Base-by-base conservation (phyloP, 1,140 invertebrate genomes). In the Listronotus bonariensis region DNA sequence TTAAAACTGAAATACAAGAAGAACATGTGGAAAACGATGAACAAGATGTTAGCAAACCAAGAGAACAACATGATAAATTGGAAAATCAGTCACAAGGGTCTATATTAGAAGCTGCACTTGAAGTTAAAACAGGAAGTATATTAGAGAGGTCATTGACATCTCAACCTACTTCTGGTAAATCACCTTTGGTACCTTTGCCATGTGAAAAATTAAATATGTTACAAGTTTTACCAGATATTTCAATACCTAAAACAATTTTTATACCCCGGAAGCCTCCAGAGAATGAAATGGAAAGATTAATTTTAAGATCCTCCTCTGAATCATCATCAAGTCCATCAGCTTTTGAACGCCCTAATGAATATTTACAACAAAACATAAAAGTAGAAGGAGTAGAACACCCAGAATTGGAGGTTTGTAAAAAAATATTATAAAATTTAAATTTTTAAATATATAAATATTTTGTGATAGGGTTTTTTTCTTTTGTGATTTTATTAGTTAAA, bases 131-230 rank as follows among this genome's bases (percentile, higher is more conserved):
- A 42, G 67, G 65, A 15, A 76, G 75, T 65, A 78, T 78, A 65
- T 71, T 78, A 54, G 77, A 77, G 53, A 68, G 76, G 66, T 78
- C 77, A 45, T 63, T 78, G 49, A 74, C 67, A 49, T 70, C 74
- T 43, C 70, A 73, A 57, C 60, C 68, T 52, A 68, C 62, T 67
- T 60, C 69, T 62, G 67, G 60, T 59, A 71, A 64, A 51, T 31
- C 31, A 45, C 14, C 41, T 46, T 48, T 10, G 31, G 15, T 43
- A 57, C 36, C 52, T 14, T 15, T 58, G 26, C 49, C 40, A 45
- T 53, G 57, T 42, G 45, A 69, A 43, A 57, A 65, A 54, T 61
- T 56, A 5, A 62, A 56, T 43, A 61, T 69, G 36, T 46, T 67
- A 18, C 57, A 43, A 32, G 48, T 43, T 15, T 61, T 52, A 55